phyloP scores from a whole-genome alignment of 1,140 invertebrate species.

The Chelonus insularis region DNA sequence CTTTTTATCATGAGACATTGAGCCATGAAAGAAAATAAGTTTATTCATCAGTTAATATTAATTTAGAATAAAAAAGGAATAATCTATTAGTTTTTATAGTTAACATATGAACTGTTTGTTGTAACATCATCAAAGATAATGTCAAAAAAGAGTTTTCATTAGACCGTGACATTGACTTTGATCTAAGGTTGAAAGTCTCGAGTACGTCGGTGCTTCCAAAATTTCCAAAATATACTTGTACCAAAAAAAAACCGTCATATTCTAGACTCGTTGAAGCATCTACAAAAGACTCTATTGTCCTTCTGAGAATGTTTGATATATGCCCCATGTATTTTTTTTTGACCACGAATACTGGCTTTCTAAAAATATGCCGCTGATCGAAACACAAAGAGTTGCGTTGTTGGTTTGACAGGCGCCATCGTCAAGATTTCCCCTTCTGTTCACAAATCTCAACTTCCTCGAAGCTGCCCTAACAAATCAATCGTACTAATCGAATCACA shows the following conservation, averaged over 20 bases:
- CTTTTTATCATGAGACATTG: no score
- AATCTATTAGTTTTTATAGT: no score
- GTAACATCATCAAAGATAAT: no score
- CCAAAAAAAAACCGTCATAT: constrained; percentile 4
- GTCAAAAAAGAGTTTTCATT: no score
- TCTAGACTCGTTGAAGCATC: constrained; percentile 8
- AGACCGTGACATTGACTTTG: no score
- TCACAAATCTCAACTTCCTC: constrained; percentile 2
- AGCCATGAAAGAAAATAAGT: no score
- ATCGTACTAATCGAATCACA: constrained; percentile 15
- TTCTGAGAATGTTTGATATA: constrained; percentile 5
- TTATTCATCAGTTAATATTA: no score
- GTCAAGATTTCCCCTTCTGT: background rate
- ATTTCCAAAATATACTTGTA: background rate
- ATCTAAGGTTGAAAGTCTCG: background rate
- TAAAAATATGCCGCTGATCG: constrained; percentile 18
- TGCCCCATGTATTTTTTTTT: background rate
- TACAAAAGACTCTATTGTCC: constrained; percentile 18
- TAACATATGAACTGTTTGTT: no score
- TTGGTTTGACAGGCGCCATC: constrained; percentile 17
- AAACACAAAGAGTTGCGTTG: constrained; percentile 15
- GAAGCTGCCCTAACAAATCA: constrained; percentile 11
- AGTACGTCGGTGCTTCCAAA: background rate
- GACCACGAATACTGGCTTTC: constrained; percentile 13
- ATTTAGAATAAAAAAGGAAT: no score